Evolutionary conservation across 1,140 invertebrate genomes (phyloP).

Genomic region (Samia ricini): DNA sequence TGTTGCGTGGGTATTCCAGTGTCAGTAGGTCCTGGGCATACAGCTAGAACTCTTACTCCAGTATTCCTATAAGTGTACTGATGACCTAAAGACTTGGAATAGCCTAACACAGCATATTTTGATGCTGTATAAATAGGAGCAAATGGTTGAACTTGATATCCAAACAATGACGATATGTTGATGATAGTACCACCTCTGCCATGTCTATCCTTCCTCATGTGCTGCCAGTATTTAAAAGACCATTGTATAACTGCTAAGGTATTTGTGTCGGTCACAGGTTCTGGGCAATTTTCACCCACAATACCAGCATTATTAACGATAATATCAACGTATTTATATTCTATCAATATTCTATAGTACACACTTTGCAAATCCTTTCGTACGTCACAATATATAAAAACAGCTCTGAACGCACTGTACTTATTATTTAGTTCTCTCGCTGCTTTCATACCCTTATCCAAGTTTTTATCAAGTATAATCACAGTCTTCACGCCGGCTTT

Average conservation of each 20-base stretch:
- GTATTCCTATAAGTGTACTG: constrained; percentile 75
- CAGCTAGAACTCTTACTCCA: constrained; percentile 75
- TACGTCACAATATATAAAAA: constrained; percentile 44
- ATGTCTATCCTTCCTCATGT: background rate
- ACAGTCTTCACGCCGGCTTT: constrained; percentile 36
- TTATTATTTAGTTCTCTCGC: too few relatives aligned
- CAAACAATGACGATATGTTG: background rate
- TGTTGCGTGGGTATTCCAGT: constrained; percentile 30
- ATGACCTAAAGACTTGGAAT: constrained; percentile 77
- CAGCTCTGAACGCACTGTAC: constrained; percentile 32
- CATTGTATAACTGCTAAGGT: background rate
- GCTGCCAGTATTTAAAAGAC: background rate
- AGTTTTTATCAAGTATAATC: too few relatives aligned
- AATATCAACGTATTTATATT: background rate
- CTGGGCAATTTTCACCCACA: background rate
- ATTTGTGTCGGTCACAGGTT: background rate
- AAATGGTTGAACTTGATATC: background rate
- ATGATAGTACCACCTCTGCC: constrained; percentile 4
- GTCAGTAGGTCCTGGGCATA: constrained; percentile 77
- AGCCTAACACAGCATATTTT: constrained; percentile 80
- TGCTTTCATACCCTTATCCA: too few relatives aligned
- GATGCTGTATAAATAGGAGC: constrained; percentile 79
- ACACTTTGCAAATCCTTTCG: too few relatives aligned
- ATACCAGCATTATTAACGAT: background rate
- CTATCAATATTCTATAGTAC: too few relatives aligned